Evolutionary conservation across 2,797 vertebrate species (phyloP).

Genomic region (Adelosebastes latens): DNA sequence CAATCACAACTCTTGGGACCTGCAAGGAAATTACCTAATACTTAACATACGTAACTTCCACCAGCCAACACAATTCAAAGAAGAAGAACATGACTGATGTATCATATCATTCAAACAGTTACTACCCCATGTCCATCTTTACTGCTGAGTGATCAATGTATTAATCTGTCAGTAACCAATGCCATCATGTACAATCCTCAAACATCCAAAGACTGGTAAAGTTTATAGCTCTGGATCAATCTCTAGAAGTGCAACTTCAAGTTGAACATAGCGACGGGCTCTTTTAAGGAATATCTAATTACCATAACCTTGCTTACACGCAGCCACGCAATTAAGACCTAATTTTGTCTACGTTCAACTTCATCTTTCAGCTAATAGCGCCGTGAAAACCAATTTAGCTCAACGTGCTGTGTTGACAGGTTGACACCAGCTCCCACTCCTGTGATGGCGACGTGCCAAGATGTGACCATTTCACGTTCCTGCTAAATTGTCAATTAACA

Average conservation of each 20-base stretch:
- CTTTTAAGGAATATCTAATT: constrained; percentile 18
- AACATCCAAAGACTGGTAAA: background rate
- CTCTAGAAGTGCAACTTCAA: background rate
- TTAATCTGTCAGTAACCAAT: background rate
- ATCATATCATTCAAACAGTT: background rate
- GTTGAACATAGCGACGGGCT: background rate
- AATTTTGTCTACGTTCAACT: constrained; percentile 3
- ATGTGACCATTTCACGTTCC: constrained; percentile 41
- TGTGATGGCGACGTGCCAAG: constrained; percentile 3
- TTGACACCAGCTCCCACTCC: constrained; percentile 35
- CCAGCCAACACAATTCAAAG: background rate
- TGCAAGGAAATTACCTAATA: constrained; percentile 23
- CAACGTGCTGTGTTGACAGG: constrained; percentile 28
- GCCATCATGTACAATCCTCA: background rate
- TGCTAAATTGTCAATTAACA: constrained; percentile 59
- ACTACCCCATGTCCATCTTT: background rate
- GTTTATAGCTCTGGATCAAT: background rate
- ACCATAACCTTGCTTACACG: constrained; percentile 6
- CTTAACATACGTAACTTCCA: background rate
- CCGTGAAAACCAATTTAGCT: constrained; percentile 30
- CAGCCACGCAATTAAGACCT: constrained; percentile 13
- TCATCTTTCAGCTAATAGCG: constrained; percentile 5
- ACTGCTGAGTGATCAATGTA: background rate
- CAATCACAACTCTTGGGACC: constrained; percentile 2
- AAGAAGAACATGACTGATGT: background rate